Percentiles rank a stretch among this genome's conserved stretches.
Evolutionary conservation across 2,797 vertebrate genomes (phyloP).

Genomic region (Gambusia yucatana): DNA sequence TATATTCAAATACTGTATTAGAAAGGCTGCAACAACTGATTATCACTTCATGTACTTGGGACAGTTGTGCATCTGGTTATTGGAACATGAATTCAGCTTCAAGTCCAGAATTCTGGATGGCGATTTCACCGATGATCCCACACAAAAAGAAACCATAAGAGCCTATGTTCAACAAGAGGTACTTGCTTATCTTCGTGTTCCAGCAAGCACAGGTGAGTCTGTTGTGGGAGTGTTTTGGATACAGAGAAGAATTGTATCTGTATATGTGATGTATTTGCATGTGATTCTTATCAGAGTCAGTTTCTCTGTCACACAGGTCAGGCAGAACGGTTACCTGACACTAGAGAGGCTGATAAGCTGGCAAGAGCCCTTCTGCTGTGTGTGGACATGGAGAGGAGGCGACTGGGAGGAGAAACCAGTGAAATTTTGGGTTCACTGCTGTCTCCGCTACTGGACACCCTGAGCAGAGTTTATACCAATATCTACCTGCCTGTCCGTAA

Average conservation of each 20-base stretch:
- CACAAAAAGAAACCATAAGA: constrained; percentile 61
- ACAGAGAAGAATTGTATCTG: constrained; percentile 1
- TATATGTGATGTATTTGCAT: background rate
- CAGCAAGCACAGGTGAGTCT: constrained; percentile 81
- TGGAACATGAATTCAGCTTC: constrained; percentile 83
- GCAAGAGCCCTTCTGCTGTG: constrained; percentile 87
- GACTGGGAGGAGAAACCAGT: constrained; percentile 63
- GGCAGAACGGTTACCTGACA: constrained; percentile 79
- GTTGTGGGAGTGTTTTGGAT: background rate
- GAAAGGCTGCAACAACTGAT: background rate
- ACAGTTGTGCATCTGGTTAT: constrained; percentile 90
- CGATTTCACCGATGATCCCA: constrained; percentile 9
- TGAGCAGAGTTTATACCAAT: constrained; percentile 88
- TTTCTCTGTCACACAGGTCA: constrained; percentile 60
- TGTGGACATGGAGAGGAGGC: constrained; percentile 83
- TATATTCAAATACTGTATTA: background rate
- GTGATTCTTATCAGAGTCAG: background rate
- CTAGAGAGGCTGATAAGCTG: constrained; percentile 86
- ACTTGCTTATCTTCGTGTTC: constrained; percentile 79
- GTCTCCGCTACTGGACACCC: constrained; percentile 87
- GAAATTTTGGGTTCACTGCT: constrained; percentile 82
- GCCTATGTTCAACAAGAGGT: constrained; percentile 78
- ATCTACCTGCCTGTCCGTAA: constrained; percentile 89
- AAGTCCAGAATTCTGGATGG: constrained; percentile 36
- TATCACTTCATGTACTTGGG: background rate